Base-by-base conservation (phyloP, 2,888 invertebrate species). In the Theodoxus fluviatilis region DNA sequence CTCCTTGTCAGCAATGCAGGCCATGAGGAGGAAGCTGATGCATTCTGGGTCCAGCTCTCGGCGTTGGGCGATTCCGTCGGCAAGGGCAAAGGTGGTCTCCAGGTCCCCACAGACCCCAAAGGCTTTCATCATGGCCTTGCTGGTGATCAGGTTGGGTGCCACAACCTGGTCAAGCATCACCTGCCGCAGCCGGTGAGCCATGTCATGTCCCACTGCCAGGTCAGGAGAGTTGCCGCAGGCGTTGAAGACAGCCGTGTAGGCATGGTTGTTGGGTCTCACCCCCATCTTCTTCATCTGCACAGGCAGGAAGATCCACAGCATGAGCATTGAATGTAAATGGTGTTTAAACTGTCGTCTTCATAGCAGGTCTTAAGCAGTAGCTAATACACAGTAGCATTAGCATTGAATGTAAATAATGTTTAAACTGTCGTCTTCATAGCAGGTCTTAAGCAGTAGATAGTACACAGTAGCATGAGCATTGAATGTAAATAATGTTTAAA, bases 71-170 rank as follows among this genome's bases (percentile, higher is more conserved):
- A 96, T 94, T 89, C 95, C 94, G 88, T 97, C 96, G 1, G 93
- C 93, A 70, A 96, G 85, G 82, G 90, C 84, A 86, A 95, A 96
- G 0, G 96, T 94, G 47, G 91, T 92, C 71, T 90, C 83, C 25
- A 94, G 84, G 84, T 94, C 93, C 0, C 93, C 93, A 87, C 93
- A 93, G 72, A 93, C 89, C 0, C 94, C 95, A 88, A 94, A 97
- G 1, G 95, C 94, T 89, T 95, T 96, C 40, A 96, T 94, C 92
- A 96, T 93, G 2, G 93, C 91, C 89, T 95, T 93, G 82, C 94
- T 96, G 82, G 93, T 94, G 7, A 91, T 91, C 0, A 91, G 85
- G 84, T 94, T 94, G 2, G 93, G 91, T 22, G 75, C 37, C 75
- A 91, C 73, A 75, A 91, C 90, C 79, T 92, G 93, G 78, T 92